Percentiles rank a stretch among this genome's conserved stretches.
These are phyloP conservation scores for Phrynosoma blainvillii DNA, from an alignment of 2,113 vertebrate species.

Conservation along the genomic window DNA sequence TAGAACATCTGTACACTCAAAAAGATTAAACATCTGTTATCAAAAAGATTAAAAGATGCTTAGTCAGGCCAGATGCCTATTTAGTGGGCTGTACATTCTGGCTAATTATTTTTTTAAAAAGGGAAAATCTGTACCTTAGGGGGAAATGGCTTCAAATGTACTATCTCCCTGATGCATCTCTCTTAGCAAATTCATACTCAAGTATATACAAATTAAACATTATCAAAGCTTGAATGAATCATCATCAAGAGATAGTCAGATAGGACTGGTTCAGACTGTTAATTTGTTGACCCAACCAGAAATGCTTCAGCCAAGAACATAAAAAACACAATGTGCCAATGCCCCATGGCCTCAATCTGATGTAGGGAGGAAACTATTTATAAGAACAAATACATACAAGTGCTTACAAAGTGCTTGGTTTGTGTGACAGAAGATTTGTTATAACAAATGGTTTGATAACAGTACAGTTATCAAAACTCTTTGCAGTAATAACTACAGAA, in stretches of 20 bases:
- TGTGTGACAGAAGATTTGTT: slow-evolving; percentile 5
- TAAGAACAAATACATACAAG: slow-evolving; percentile 59
- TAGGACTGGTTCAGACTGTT: slow-evolving; percentile 53
- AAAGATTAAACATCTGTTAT: too few species aligned
- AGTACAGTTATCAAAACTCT: slow-evolving; percentile 29
- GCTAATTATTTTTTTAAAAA: background rate
- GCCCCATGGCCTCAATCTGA: background rate
- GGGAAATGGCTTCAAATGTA: background rate
- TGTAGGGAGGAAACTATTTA: slow-evolving; percentile 6
- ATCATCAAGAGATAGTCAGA: slow-evolving; percentile 54
- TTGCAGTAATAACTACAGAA: slow-evolving; percentile 3
- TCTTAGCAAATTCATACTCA: slow-evolving; percentile 39
- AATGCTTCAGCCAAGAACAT: slow-evolving; percentile 16
- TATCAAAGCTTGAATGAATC: background rate
- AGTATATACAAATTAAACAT: background rate
- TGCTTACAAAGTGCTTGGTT: slow-evolving; percentile 39
- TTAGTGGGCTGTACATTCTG: background rate
- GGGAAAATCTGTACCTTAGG: background rate
- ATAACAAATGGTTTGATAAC: slow-evolving; percentile 25
- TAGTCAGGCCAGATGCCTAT: background rate
- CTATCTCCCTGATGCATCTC: slow-evolving; percentile 46
- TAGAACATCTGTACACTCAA: background rate
- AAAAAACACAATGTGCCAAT: slow-evolving; percentile 4
- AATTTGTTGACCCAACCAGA: slow-evolving; percentile 42
- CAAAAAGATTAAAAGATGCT: slow-evolving; percentile 9